Evolutionary conservation across 2,797 vertebrate species (phyloP).

Genomic region (Myotis findleyi): DNA sequence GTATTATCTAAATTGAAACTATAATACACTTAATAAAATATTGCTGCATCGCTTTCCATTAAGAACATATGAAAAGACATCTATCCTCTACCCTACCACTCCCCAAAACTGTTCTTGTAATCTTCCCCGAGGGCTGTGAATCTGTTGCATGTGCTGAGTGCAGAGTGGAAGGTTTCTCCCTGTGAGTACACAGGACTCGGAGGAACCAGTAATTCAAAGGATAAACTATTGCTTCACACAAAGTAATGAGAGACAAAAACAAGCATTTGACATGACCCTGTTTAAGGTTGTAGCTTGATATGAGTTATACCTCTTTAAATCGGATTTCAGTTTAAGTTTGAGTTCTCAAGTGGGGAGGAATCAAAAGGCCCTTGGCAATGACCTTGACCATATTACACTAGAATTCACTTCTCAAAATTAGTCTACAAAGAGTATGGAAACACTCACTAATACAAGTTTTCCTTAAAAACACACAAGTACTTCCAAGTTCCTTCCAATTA

Average conservation of each 20-base stretch:
- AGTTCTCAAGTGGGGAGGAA: conserved; percentile 66
- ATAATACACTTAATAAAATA: conserved; percentile 62
- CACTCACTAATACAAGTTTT: conserved; percentile 42
- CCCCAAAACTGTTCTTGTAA: neutral
- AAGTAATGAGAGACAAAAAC: conserved; percentile 54
- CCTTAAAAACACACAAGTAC: conserved; percentile 40
- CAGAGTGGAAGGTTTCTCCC: neutral
- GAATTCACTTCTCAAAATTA: conserved; percentile 62
- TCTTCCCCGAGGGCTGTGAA: neutral
- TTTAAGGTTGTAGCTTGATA: conserved; percentile 65
- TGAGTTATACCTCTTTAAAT: conserved; percentile 71
- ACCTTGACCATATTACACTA: conserved; percentile 83
- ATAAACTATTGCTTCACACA: conserved; percentile 78
- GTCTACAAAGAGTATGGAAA: conserved; percentile 8
- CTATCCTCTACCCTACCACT: too few relatives aligned
- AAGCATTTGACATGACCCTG: conserved; percentile 56
- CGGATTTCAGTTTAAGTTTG: conserved; percentile 77
- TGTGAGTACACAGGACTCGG: neutral
- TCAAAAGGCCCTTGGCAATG: conserved; percentile 83
- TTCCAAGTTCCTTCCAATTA: conserved; percentile 60
- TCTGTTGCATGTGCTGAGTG: neutral
- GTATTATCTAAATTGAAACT: conserved; percentile 7
- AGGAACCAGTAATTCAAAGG: conserved; percentile 34
- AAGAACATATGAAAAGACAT: neutral
- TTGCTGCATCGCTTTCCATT: neutral